Conservation (phyloP, 2,797 vertebrate species). For the Steatocranus sp. region DNA sequence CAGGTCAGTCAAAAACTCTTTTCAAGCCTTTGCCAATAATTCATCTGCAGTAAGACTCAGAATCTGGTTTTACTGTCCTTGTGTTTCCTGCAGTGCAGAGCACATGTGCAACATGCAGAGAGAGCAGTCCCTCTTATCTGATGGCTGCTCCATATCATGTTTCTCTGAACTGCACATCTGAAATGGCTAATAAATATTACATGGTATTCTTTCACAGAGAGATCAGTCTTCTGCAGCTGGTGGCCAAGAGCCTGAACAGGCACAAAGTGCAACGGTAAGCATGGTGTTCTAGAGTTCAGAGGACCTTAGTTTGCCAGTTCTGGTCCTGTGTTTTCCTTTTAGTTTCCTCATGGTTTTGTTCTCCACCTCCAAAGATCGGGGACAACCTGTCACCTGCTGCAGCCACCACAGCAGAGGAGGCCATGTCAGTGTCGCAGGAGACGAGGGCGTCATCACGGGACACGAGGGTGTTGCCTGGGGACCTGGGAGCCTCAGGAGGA, state of each 20-base stretch:
- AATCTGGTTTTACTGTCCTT: background rate
- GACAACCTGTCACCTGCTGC: conserved; percentile 82
- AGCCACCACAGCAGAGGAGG: conserved; percentile 89
- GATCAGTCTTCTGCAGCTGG: conserved; percentile 46
- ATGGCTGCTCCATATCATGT: conserved; percentile 36
- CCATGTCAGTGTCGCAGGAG: conserved; percentile 78
- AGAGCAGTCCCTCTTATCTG: background rate
- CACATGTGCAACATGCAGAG: background rate
- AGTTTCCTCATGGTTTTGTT: background rate
- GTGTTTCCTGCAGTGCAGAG: background rate
- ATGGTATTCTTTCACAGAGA: conserved; percentile 57
- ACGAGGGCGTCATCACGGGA: conserved; percentile 43
- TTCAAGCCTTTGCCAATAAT: background rate
- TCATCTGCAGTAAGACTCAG: background rate
- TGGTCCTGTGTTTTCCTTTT: background rate
- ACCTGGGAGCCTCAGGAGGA: conserved; percentile 59
- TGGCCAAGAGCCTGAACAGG: conserved; percentile 50
- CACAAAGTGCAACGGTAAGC: conserved; percentile 57
- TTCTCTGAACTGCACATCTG: conserved; percentile 20
- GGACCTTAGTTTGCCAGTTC: background rate
- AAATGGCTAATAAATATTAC: conserved; percentile 55
- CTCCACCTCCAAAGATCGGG: conserved; percentile 61
- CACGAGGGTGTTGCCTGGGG: conserved; percentile 63
- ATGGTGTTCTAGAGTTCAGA: background rate
- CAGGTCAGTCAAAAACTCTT: background rate